Evolutionary conservation across 2,113 vertebrate genomes (phyloP).

Genomic region (Monarcha castaneiventris): DNA sequence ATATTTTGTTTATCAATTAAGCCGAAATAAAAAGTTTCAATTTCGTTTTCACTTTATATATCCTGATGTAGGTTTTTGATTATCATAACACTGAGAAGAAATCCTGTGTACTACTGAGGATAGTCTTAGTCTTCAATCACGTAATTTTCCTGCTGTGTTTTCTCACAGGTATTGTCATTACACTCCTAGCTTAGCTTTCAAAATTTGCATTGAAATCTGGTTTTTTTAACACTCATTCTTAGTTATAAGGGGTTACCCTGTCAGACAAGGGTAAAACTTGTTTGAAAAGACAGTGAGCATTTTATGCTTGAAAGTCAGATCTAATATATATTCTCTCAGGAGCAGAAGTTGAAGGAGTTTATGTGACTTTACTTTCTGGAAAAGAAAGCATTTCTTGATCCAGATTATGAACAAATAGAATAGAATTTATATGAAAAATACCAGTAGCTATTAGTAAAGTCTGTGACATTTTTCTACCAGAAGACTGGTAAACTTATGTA

Average conservation of each 20-base stretch:
- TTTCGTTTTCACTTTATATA: neutral
- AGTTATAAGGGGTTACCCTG: neutral
- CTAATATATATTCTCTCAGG: neutral
- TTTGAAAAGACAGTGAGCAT: neutral
- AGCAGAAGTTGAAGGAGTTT: neutral
- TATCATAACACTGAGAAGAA: neutral
- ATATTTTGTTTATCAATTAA: neutral
- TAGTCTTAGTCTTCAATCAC: neutral
- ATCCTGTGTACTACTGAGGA: neutral
- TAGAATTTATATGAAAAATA: neutral
- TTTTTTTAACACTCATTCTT: neutral
- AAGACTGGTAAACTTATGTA: neutral
- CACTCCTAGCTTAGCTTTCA: neutral
- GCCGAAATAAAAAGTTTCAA: neutral
- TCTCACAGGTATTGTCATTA: neutral
- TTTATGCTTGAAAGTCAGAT: neutral
- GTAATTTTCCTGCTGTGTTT: neutral
- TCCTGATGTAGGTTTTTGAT: accelerated
- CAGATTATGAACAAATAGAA: neutral
- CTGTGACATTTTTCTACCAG: neutral
- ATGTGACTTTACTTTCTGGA: neutral
- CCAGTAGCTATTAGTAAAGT: neutral
- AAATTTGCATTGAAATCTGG: neutral
- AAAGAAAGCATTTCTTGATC: neutral
- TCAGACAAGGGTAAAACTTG: neutral